Evolutionary conservation across 2,888 invertebrate species (phyloP), one percentile per base, ranked within the genome.

Genomic region (Notodonta dromedarius): DNA sequence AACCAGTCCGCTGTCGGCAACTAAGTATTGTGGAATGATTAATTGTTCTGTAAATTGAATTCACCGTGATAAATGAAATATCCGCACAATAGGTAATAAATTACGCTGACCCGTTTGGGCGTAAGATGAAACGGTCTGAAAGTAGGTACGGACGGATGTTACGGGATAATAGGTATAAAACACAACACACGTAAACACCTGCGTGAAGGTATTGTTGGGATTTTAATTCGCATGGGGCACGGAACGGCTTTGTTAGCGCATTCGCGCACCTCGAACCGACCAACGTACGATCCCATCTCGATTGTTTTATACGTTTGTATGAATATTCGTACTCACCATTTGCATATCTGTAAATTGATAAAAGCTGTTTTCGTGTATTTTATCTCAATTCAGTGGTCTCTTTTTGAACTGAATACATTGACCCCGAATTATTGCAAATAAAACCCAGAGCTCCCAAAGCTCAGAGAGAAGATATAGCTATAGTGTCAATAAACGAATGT

Each of bases 21-120:
- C 88, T 88, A 90, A 90, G 92, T 91, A 91, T 91, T 90, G 87
- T 89, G 84, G 88, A 91, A 93, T 93, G 93, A 93, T 91, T 92
- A 93, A 93, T 93, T 91, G 92, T 91, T 89, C 89, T 90, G 89
- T 90, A 91, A 92, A 93, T 93, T 93, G 91, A 93, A 92, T 91
- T 92, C 93, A 91, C 89, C 90, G 90, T 92, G 93, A 93, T 93
- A 91, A 93, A 93, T 93, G 92, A 93, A 92, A 92, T 92, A 91
- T 91, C 87, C 90, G 84, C 89, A 93, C 93, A 93, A 93, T 92
- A 93, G 93, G 91, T 93, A 91, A 93, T 92, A 93, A 93, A 93
- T 93, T 91, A 92, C 92, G 81, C 90, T 90, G 89, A 90, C 91
- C 91, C 91, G 89, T 84, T 86, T 83, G 87, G 86, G 87, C 83